Percentiles rank a stretch among this genome's conserved stretches.
phyloP scores from a whole-genome alignment of 1,140 invertebrate species.

The Halictus rubicundus region DNA sequence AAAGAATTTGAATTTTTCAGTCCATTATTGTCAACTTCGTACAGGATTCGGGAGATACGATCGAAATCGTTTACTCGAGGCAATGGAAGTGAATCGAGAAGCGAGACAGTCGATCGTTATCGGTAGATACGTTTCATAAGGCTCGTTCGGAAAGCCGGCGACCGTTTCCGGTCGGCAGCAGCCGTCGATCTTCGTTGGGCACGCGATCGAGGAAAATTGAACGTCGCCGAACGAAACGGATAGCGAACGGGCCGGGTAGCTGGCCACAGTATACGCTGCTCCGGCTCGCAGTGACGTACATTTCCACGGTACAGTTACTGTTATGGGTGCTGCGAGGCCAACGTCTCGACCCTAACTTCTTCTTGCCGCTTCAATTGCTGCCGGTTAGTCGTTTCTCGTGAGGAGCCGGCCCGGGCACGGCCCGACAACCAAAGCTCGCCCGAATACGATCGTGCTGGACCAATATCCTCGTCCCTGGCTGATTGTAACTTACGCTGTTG shows the following conservation, averaged over 20 bases:
- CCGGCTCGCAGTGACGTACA: conserved; percentile 46
- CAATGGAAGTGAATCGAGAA: no score
- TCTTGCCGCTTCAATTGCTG: conserved; percentile 30
- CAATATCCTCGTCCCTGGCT: no score
- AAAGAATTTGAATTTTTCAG: no score
- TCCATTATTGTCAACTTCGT: no score
- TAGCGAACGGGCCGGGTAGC: background rate
- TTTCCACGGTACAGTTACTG: conserved; percentile 63
- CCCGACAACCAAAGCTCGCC: conserved; percentile 27
- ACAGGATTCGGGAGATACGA: no score
- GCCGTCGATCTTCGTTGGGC: background rate
- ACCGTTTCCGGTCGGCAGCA: background rate
- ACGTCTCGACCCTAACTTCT: conserved; percentile 34
- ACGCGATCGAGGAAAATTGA: conserved; percentile 48
- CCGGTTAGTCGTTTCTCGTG: conserved; percentile 24
- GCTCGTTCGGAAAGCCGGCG: background rate
- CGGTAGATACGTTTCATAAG: conserved; percentile 1
- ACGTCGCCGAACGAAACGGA: conserved; percentile 25
- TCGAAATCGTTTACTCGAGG: no score
- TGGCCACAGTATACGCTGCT: conserved; percentile 23
- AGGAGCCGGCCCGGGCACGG: background rate
- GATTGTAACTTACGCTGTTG: no score
- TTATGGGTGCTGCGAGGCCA: conserved; percentile 52
- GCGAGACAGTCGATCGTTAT: no score
- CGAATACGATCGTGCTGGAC: conserved; percentile 2